Percentiles rank a stretch among this genome's conserved stretches.
Conservation (phyloP, 2,888 invertebrate species). For the Euspilapteryx auroguttella region DNA sequence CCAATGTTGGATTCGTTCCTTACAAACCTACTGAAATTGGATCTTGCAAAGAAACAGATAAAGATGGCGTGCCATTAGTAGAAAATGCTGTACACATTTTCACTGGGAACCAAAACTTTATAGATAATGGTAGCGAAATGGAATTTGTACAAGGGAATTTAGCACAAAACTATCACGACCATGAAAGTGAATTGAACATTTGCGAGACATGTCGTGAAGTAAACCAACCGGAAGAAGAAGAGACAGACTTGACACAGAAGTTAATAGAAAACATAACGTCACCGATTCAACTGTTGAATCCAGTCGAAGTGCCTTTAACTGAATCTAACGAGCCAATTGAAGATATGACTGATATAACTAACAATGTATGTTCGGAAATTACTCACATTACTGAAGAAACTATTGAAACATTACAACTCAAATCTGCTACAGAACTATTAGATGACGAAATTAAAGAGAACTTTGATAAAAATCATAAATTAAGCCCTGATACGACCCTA, state of each 20-base stretch:
- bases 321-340: conserved; percentile 13
- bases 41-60: too few species aligned
- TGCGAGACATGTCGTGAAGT: too few species aligned
- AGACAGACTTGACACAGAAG: conserved; percentile 27
- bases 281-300: conserved; percentile 35
- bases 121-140: too few species aligned
- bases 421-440: conserved; percentile 26
- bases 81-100: too few species aligned
- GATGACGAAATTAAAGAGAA: conserved; percentile 11
- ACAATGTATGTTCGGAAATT: conserved; percentile 22
- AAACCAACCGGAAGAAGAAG: conserved; percentile 21
- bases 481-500: conserved; percentile 14
- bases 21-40: too few species aligned
- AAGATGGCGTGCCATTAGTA: too few species aligned
- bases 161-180: too few species aligned
- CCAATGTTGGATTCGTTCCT: too few species aligned
- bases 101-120: too few species aligned
- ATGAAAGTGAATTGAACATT: too few species aligned
- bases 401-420: conserved; percentile 29
- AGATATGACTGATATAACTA: conserved; percentile 14
- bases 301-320: conserved; percentile 27
- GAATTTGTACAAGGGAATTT: too few species aligned
- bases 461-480: conserved; percentile 7
- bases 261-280: conserved; percentile 44
- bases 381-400: conserved; percentile 34